phyloP scores from a whole-genome alignment of 2,888 invertebrate genomes.

The Heliothis peltigera region DNA sequence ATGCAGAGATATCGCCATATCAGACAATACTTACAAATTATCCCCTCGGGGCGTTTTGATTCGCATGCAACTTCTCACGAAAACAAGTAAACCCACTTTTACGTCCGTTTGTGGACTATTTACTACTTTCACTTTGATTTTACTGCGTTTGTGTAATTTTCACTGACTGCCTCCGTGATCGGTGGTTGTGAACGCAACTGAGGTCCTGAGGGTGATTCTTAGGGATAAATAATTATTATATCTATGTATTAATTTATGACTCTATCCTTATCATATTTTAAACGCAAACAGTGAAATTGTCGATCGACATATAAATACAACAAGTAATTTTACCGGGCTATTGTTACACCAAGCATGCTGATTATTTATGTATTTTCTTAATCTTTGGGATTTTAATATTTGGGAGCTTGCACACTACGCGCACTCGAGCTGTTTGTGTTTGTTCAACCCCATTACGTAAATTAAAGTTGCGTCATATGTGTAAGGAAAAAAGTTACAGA shows the following conservation, averaged over 20 bases:
- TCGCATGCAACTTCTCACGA: slow-evolving; percentile 59
- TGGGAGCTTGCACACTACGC: slow-evolving; percentile 23
- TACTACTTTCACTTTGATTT: slow-evolving; percentile 72
- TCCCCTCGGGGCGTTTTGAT: slow-evolving; percentile 69
- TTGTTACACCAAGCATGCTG: slow-evolving; percentile 30
- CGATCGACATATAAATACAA: no score
- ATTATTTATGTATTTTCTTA: background rate
- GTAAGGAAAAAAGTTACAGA: slow-evolving; percentile 5
- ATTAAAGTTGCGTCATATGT: slow-evolving; percentile 24
- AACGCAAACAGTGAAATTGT: no score
- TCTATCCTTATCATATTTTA: no score
- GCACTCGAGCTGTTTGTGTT: slow-evolving; percentile 27
- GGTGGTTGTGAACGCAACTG: background rate
- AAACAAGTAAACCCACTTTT: slow-evolving; percentile 70
- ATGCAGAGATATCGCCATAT: slow-evolving; percentile 71
- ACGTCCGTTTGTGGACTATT: slow-evolving; percentile 70
- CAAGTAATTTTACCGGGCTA: background rate
- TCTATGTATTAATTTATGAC: no score
- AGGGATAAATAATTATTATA: no score
- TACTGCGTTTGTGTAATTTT: slow-evolving; percentile 43
- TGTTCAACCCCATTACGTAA: slow-evolving; percentile 29
- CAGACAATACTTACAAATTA: slow-evolving; percentile 81
- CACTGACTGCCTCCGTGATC: background rate
- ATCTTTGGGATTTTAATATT: slow-evolving; percentile 12
- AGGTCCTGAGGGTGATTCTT: background rate